Conservation (phyloP, 2,797 vertebrate genomes). For the Neosilurus mollespiculum region DNA sequence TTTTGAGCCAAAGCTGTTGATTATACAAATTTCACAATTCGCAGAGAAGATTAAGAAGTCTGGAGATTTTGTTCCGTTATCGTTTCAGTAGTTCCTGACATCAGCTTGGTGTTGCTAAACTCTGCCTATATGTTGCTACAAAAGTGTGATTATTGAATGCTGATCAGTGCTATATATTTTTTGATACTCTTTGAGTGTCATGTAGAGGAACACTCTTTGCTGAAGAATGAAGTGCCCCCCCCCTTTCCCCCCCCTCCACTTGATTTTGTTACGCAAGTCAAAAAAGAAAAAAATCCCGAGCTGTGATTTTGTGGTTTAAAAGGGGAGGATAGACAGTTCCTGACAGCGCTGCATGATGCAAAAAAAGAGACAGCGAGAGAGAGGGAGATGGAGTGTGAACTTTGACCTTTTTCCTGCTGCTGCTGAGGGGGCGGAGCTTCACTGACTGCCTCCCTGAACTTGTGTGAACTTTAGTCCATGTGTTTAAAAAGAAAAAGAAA, state of each 20-base stretch:
- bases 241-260: not conserved
- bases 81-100: not conserved
- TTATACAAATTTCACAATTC: constrained; percentile 51
- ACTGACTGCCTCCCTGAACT: constrained; percentile 42
- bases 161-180: constrained; percentile 52
- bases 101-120: constrained; percentile 13
- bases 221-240: constrained; percentile 45
- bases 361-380: not conserved
- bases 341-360: constrained; percentile 46
- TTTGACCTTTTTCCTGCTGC: constrained; percentile 64
- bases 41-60: constrained; percentile 48
- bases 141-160: constrained; percentile 19
- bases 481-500: constrained; percentile 47
- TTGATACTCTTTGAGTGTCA: constrained; percentile 23
- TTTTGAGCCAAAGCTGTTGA: constrained; percentile 59
- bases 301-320: constrained; percentile 58
- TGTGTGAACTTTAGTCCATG: constrained; percentile 54
- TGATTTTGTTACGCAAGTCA: constrained; percentile 60
- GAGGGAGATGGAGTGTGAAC: constrained; percentile 52
- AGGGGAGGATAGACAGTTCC: constrained; percentile 32
- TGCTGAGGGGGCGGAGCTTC: constrained; percentile 58
- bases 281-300: constrained; percentile 54
- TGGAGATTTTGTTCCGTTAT: constrained; percentile 50
- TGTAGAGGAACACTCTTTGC: constrained; percentile 30
- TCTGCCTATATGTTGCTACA: constrained; percentile 1